Percentiles rank a stretch among this genome's conserved stretches.
These are phyloP conservation scores for Zaprionus africanus DNA, from an alignment of 1,140 invertebrate genomes.

Conservation along the genomic window DNA sequence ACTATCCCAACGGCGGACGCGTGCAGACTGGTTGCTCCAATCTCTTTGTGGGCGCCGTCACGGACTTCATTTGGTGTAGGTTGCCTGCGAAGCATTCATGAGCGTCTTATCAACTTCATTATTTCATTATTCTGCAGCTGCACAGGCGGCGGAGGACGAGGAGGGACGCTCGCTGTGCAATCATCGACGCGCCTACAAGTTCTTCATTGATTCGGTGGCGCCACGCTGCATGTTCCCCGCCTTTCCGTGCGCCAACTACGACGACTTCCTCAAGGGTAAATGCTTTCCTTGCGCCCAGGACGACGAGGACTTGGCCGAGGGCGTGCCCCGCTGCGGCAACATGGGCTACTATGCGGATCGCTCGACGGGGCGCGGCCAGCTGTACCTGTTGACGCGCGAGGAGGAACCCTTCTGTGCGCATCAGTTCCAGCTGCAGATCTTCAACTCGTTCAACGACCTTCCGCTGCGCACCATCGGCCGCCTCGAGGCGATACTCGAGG, in stretches of 20 bases:
- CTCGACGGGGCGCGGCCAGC: conserved; percentile 90
- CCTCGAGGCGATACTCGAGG: conserved; percentile 92
- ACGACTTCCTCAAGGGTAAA: conserved; percentile 88
- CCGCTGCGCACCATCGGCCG: conserved; percentile 88
- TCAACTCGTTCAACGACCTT: conserved; percentile 89
- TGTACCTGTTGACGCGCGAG: conserved; percentile 94
- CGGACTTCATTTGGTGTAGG: conserved; percentile 95
- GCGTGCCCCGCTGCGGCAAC: conserved; percentile 89
- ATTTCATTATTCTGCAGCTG: conserved; percentile 51
- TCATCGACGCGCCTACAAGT: conserved; percentile 95
- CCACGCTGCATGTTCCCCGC: conserved; percentile 95
- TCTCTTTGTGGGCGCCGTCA: conserved; percentile 95
- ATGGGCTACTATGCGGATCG: conserved; percentile 97
- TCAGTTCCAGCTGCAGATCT: conserved; percentile 93
- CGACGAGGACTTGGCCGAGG: conserved; percentile 79
- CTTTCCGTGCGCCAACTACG: conserved; percentile 93
- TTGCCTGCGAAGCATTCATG: conserved; percentile 22
- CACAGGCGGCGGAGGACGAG: conserved; percentile 90
- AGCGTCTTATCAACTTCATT: neutral
- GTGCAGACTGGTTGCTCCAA: conserved; percentile 94
- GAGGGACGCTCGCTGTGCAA: conserved; percentile 96
- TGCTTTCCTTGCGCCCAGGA: conserved; percentile 86
- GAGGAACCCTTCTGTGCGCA: conserved; percentile 97
- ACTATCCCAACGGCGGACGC: conserved; percentile 95
- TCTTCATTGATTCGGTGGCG: conserved; percentile 96